A percentile compares a stretch with the other conserved stretches of the same genome.
Evolutionary conservation across 2,113 vertebrate species (phyloP).

Genomic region (Hylia prasina): DNA sequence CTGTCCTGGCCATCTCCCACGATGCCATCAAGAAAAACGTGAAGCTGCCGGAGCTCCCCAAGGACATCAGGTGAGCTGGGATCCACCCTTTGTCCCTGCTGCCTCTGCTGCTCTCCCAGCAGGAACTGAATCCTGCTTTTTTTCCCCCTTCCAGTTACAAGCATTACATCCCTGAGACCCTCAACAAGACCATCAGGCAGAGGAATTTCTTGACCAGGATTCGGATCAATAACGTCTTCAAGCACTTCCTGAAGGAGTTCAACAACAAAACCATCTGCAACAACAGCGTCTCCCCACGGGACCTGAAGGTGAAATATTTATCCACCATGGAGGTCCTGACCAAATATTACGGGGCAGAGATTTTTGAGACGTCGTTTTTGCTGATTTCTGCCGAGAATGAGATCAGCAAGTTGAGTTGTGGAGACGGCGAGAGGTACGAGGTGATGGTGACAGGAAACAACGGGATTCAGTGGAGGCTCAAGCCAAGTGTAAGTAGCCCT

Average conservation of each 20-base stretch:
- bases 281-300: constrained; percentile 86
- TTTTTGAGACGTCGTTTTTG: constrained; percentile 75
- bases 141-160: constrained; percentile 81
- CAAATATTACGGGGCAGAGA: constrained; percentile 83
- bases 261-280: constrained; percentile 89
- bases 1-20: constrained; percentile 93
- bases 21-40: constrained; percentile 75
- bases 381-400: constrained; percentile 85
- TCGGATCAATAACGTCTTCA: constrained; percentile 96
- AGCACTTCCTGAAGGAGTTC: constrained; percentile 95
- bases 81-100: neutral
- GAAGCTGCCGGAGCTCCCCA: constrained; percentile 74
- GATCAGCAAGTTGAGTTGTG: constrained; percentile 18
- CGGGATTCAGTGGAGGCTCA: constrained; percentile 90
- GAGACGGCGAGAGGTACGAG: constrained; percentile 66
- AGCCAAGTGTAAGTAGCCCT: constrained; percentile 72
- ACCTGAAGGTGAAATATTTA: constrained; percentile 96
- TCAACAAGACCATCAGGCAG: constrained; percentile 90
- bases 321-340: constrained; percentile 93
- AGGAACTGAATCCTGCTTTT: neutral
- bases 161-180: constrained; percentile 87
- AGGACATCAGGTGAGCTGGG: constrained; percentile 82
- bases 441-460: constrained; percentile 86
- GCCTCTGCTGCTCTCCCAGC: neutral
- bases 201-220: constrained; percentile 91